phyloP scores from a whole-genome alignment of 1,140 invertebrate species.

The Zaprionus davidi region DNA sequence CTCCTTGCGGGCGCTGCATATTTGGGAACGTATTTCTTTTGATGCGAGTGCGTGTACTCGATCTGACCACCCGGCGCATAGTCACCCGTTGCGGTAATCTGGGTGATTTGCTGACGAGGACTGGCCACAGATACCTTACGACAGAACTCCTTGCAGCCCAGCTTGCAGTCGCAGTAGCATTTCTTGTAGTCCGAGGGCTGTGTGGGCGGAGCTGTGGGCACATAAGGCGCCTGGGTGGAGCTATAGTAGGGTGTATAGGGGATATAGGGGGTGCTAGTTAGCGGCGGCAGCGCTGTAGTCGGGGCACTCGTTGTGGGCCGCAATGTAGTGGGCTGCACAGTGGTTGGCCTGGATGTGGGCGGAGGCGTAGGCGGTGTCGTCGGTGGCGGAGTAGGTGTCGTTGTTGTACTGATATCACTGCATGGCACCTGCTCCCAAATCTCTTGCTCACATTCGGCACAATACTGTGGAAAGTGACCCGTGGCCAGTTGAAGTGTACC shows the following conservation, averaged over 20 bases:
- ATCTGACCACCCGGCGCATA: constrained; percentile 61
- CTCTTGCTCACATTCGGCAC: constrained; percentile 77
- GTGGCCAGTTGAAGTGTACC: constrained; percentile 19
- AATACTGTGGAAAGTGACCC: constrained; percentile 69
- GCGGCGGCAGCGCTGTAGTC: constrained; percentile 6
- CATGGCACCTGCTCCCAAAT: constrained; percentile 81
- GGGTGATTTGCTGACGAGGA: constrained; percentile 66
- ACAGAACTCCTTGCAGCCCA: constrained; percentile 80
- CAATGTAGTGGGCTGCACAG: not conserved
- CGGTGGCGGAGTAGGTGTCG: constrained; percentile 2
- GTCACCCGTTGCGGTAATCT: constrained; percentile 67
- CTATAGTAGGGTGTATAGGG: not conserved
- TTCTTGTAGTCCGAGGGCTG: constrained; percentile 53
- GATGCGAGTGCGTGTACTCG: constrained; percentile 66
- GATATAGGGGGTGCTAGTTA: not conserved
- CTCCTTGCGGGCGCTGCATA: constrained; percentile 33
- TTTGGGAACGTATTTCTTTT: constrained; percentile 62
- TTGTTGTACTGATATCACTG: constrained; percentile 60
- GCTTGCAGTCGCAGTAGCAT: constrained; percentile 79
- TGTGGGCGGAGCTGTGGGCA: not conserved
- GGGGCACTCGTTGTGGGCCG: not conserved
- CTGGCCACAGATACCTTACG: constrained; percentile 62
- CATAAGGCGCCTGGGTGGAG: not conserved
- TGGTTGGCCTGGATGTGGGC: constrained; percentile 1
- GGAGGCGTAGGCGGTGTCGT: not conserved